Conservation (phyloP, 2,888 invertebrate species). For the Dexiosoma caninum region DNA sequence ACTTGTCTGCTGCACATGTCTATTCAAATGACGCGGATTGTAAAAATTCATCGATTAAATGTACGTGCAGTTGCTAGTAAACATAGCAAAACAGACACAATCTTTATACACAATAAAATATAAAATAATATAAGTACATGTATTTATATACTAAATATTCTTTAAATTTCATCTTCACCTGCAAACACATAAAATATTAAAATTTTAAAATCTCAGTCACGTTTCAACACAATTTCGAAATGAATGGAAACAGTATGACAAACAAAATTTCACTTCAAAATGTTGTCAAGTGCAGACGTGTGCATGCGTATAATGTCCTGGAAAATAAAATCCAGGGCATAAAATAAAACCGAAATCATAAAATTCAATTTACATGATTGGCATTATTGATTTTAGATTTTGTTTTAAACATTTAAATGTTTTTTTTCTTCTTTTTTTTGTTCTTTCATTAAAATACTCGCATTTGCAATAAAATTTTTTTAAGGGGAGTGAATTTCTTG, state of each 20-base stretch:
- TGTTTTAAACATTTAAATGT: no score
- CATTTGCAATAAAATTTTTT: no score
- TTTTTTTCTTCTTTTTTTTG: no score
- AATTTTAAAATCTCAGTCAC: constrained; percentile 45
- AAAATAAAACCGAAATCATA: neutral
- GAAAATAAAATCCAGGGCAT: neutral
- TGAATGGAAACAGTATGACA: constrained; percentile 28
- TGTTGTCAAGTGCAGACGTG: constrained; percentile 13
- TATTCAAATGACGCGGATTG: neutral
- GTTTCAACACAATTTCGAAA: constrained; percentile 43
- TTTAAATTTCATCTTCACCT: constrained; percentile 2
- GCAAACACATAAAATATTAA: neutral
- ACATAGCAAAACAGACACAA: no score
- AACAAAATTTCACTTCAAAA: constrained; percentile 19
- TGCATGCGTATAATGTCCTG: neutral
- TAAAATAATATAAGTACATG: no score
- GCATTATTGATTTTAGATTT: constrained; percentile 19
- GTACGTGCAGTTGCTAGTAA: neutral
- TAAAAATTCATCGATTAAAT: neutral
- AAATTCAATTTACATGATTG: constrained; percentile 41
- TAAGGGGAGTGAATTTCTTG: no score
- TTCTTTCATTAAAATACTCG: no score
- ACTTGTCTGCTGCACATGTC: no score
- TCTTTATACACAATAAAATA: neutral
- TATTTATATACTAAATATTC: constrained; percentile 15